phyloP scores from a whole-genome alignment of 2,888 invertebrate genomes.

The Strigamia crassipes region DNA sequence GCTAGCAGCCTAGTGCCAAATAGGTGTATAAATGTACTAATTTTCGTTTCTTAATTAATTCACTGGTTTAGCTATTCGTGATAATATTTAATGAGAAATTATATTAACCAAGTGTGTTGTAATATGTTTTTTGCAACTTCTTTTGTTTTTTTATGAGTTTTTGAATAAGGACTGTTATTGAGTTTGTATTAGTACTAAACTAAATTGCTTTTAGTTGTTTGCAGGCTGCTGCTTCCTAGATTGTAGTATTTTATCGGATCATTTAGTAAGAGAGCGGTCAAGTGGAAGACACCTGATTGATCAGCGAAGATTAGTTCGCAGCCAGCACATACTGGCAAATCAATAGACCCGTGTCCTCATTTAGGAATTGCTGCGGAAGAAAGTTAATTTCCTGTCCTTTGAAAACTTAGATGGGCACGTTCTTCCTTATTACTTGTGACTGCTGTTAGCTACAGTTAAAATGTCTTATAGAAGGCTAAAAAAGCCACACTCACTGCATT shows the following conservation, averaged over 20 bases:
- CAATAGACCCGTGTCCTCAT: background rate
- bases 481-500: background rate
- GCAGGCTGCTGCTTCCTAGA: background rate
- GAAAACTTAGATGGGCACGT: background rate
- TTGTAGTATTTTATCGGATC: background rate
- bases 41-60: background rate
- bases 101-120: no score
- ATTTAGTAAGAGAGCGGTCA: background rate
- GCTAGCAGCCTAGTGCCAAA: background rate
- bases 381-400: conserved; percentile 10
- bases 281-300: background rate
- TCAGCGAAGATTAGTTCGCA: conserved; percentile 10
- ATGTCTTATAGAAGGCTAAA: background rate
- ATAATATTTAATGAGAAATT: no score
- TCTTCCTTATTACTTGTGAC: background rate
- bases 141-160: background rate
- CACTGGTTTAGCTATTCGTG: background rate
- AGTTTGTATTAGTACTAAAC: background rate
- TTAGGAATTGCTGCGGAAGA: background rate
- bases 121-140: no score
- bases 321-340: background rate
- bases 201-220: background rate
- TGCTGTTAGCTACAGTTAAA: background rate
- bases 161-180: background rate
- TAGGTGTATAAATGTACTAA: background rate